Percentiles rank a stretch among this genome's conserved stretches.
Evolutionary conservation across 1,140 invertebrate genomes (phyloP).

Genomic region (Spodoptera frugiperda): DNA sequence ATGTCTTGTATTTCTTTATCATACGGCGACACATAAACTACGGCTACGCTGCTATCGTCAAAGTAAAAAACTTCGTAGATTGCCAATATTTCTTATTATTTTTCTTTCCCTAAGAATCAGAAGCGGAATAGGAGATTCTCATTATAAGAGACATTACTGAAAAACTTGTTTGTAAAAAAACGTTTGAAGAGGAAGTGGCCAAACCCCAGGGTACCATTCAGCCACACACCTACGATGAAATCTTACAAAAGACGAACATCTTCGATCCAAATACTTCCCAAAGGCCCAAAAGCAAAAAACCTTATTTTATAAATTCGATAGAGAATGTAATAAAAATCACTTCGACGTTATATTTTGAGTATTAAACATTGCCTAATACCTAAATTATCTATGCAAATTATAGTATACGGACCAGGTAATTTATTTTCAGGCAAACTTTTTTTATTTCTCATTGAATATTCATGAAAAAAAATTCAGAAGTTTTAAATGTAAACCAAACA

Average conservation of each 20-base stretch:
- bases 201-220: slow-evolving; percentile 33
- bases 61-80: too few species aligned
- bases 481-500: slow-evolving; percentile 1
- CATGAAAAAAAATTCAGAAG: neutral
- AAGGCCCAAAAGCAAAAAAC: slow-evolving; percentile 4
- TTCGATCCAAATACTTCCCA: neutral
- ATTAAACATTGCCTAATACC: too few species aligned
- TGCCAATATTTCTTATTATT: too few species aligned
- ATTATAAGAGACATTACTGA: neutral
- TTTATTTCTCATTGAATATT: slow-evolving; percentile 8
- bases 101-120: too few species aligned
- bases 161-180: slow-evolving; percentile 22
- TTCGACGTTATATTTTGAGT: too few species aligned
- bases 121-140: too few species aligned
- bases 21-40: too few species aligned
- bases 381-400: too few species aligned
- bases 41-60: too few species aligned
- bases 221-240: slow-evolving; percentile 35
- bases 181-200: slow-evolving; percentile 16
- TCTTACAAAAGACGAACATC: slow-evolving; percentile 31
- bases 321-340: too few species aligned
- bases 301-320: neutral
- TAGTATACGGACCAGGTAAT: too few species aligned
- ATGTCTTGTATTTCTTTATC: too few species aligned
- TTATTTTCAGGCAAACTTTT: slow-evolving; percentile 1